Evolutionary conservation across 2,797 vertebrate species (phyloP), one percentile per base, ranked within the genome.

Genomic region (Enteromius mattozi): DNA sequence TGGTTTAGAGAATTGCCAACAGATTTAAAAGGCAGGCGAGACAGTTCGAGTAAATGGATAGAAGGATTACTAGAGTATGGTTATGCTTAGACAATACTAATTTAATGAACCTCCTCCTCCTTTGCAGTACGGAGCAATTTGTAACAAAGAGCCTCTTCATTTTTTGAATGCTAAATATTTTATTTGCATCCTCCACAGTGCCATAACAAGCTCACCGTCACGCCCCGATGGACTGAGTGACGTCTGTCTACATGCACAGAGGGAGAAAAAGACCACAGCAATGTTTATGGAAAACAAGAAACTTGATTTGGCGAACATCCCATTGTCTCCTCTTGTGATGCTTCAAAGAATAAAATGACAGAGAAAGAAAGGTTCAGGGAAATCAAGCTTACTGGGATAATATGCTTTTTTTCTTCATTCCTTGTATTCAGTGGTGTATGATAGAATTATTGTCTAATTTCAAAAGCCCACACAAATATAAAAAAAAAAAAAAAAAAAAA

Each of bases 1-100:
- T 69, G 83, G 82, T 93, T 91, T 89, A 90, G n/a, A 24, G 81
- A 89, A 74, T 33, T 80, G 83, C 54, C 66, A 14, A n/a, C 59
- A 77, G 69, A 35, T 27, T 61, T 14, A 10, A 13, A 78, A 59
- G 45, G 66, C 33, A 61, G 85, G 49, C 33, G 45, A 47, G 77
- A 17, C 49, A 33, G 54, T 27, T 10, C 1, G 8, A 19, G 33
- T 21, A 19, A 65, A 76, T 24, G 70, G 1, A 51, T 8, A 81
- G 69, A 72, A 69, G n/a, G 6, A 37, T 7, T 54, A 42, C 7
- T 30, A 49, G 66, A 78, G 8, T 27, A 35, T 33, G 30, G 33
- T 68, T 69, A 54, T 40, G 12, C 65, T 68, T 35, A 30, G 14
- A 65, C 59, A 17, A 33, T 40, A 24, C 54, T 59, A 78, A 76